Base-by-base conservation (phyloP, 1,140 invertebrate species). In the Cyclargus thomasi region DNA sequence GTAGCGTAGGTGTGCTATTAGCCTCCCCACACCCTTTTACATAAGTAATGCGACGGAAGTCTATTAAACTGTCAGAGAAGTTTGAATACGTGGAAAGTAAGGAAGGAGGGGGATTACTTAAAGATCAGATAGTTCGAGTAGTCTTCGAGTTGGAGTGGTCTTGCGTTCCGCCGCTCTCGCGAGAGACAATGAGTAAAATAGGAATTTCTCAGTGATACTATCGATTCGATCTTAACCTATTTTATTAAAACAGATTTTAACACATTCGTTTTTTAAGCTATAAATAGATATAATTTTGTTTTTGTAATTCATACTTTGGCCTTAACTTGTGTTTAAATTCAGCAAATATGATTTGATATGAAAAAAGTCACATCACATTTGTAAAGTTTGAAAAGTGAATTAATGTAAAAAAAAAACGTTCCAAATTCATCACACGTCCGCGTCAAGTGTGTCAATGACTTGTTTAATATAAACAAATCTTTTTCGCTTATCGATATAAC, bases 51-150 rank as follows among this genome's bases (percentile, higher is more conserved):
- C 36, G 36, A 36, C 35, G 29, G 63, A 39, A 64, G 63, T 18
- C 29, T 64, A 64, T 39, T 59, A 59, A 59, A 59, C 55, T 59
- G 55, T 59, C 55, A 59, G 20, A 59, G 55, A 59, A 59, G 55
- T 59, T 18, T 18, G 55, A 66, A 57, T 67, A 36, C 36, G 59
- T 47, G 57, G 65, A 67, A 65, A 36, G 35, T 47, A 47, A 47
- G 17, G 36, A 64, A 39, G 63, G 35, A 59, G 53, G 55, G 35
- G 67, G 70, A 71, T 74, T 72, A 74, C 69, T 72, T 65, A 59
- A 74, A 74, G 70, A 72, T 72, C 67, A 68, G 68, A 71, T 67
- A 62, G 65, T 67, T 74, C 68, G 67, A 74, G 73, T 68, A 70
- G 55, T 68, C 64, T 67, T 70, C 64, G 57, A 68, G 64, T 69